Conservation (phyloP, 2,797 vertebrate genomes). For the Psittacula derbiana region DNA sequence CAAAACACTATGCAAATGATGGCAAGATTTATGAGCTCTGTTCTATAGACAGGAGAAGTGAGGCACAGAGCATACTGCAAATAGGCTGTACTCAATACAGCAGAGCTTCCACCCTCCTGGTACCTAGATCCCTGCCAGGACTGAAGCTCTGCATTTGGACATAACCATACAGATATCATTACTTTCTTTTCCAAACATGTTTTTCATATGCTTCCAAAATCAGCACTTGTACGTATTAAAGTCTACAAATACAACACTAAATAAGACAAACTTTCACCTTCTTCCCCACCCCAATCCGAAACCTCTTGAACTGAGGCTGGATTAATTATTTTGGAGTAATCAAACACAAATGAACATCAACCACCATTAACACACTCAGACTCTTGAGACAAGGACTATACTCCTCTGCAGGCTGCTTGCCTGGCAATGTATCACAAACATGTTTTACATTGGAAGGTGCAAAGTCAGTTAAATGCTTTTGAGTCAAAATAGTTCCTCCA, state of each 20-base stretch:
- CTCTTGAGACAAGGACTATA: not conserved
- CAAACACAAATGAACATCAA: not conserved
- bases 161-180: accelerated
- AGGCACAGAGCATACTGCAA: not conserved
- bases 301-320: not conserved
- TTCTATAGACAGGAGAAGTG: slow-evolving; percentile 4
- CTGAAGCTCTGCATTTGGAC: not conserved
- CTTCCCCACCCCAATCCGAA: not conserved
- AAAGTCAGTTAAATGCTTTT: slow-evolving; percentile 7
- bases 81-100: not conserved
- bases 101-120: not conserved
- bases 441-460: not conserved
- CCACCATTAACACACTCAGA: not conserved
- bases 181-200: not conserved
- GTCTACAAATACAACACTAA: not conserved
- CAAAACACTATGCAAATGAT: slow-evolving; percentile 62
- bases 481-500: not conserved
- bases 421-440: not conserved
- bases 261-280: not conserved
- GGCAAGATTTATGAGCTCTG: slow-evolving; percentile 28
- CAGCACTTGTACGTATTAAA: not conserved
- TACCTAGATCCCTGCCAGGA: not conserved
- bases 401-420: not conserved
- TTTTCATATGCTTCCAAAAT: not conserved
- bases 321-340: not conserved